Percentiles rank a stretch among this genome's conserved stretches.
These are phyloP conservation scores for Hirundo rustica DNA, from an alignment of 2,797 vertebrate species.

Conservation along the genomic window DNA sequence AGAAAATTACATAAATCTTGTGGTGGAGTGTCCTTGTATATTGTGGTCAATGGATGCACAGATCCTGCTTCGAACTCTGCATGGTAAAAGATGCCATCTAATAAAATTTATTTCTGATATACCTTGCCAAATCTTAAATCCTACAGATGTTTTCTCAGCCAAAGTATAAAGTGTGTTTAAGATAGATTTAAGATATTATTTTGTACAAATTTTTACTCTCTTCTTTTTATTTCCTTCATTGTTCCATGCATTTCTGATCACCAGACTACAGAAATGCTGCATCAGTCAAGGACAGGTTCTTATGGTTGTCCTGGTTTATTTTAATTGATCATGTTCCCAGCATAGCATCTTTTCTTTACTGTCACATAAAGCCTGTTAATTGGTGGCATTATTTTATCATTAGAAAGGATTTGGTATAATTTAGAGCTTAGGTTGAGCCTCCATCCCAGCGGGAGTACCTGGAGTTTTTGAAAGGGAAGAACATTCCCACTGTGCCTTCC, in stretches of 20 bases:
- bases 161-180: background rate
- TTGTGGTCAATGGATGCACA: background rate
- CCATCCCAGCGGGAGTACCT: background rate
- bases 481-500: background rate
- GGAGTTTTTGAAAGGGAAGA: background rate
- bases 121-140: background rate
- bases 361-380: background rate
- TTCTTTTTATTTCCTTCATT: background rate
- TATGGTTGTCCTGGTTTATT: background rate
- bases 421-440: background rate
- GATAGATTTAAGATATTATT: background rate
- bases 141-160: background rate
- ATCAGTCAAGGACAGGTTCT: background rate
- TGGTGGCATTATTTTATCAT: conserved; percentile 9
- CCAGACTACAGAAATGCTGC: background rate
- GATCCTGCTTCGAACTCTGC: background rate
- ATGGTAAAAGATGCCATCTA: background rate
- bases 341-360: background rate
- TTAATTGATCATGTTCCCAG: background rate
- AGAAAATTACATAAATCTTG: background rate
- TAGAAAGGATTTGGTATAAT: background rate
- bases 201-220: background rate
- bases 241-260: background rate
- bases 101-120: background rate
- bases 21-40: background rate